Evolutionary conservation across 1,140 invertebrate genomes (phyloP), one percentile per base, ranked within the genome.

Genomic region (Hyposmocoma kahamanoa): DNA sequence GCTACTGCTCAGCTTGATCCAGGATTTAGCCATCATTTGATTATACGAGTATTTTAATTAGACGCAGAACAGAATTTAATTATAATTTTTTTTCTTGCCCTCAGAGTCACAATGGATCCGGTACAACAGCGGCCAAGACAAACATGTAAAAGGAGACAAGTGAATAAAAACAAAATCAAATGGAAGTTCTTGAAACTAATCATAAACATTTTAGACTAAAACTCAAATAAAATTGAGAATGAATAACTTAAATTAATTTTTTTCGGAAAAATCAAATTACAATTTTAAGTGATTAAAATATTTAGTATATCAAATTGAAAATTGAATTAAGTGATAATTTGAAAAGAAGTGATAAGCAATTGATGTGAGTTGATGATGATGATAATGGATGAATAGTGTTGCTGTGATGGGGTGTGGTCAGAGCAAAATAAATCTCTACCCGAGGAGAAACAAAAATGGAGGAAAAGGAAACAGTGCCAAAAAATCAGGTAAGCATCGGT

Each of bases 361-460:
- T 11, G 24, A 41, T 43, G 38, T 46, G 42, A 49, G 1, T 34
- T 34, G 21, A 15, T 45, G 28, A 36, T 24, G 22, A 30, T 49
- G 50, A 61, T 53, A 53, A 59, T 48, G 41, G 46, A 50, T 56
- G 47, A 56, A 47, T 42, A 39, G 53, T 5, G 34, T 50, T 9
- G 49, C 47, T 56, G 75, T 67, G 67, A 87, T 87, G 85, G 86
- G 86, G 65, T 87, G 86, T 65, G 86, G 86, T 30, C 86, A 87
- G 69, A 87, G 86, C 69, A 87, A 87, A 73, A 87, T 87, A 58
- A 87, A 87, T 62, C 74, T 87, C 38, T 87, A 87, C 50, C 86
- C 84, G 56, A 70, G 86, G 47, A 57, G 75, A 50, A 87, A 84
- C 53, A 87, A 87, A 66, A 83, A 83, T 73, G 79, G 82, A 41